These are phyloP conservation scores for Leptoteleia sp. DNA, from an alignment of 1,140 invertebrate species.

Conservation along the genomic window DNA sequence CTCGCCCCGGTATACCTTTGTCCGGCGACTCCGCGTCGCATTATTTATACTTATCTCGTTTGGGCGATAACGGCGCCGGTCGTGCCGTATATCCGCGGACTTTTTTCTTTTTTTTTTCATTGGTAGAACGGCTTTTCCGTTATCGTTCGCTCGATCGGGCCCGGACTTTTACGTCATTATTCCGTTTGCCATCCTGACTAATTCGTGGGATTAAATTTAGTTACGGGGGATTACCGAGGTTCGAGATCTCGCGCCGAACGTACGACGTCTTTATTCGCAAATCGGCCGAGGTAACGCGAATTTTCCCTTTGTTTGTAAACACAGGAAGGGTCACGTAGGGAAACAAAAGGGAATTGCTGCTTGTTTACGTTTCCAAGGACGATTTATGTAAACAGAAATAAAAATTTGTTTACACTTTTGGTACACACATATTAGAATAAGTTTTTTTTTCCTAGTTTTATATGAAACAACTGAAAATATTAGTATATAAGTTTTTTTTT, in stretches of 20 bases:
- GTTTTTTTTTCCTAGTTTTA: too few relatives aligned
- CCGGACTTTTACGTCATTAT: conserved; percentile 9
- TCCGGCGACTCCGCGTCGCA: conserved; percentile 29
- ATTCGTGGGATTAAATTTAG: conserved; percentile 30
- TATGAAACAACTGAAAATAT: too few relatives aligned
- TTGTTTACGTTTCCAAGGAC: too few relatives aligned
- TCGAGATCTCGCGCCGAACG: neutral
- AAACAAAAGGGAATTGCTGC: too few relatives aligned
- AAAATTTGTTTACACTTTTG: too few relatives aligned
- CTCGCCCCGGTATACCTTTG: conserved; percentile 41
- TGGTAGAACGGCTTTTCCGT: conserved; percentile 25
- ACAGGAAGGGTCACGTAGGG: too few relatives aligned
- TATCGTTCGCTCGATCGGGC: conserved; percentile 22
- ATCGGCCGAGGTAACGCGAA: too few relatives aligned
- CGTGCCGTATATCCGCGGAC: conserved; percentile 32
- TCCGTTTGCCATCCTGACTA: conserved; percentile 31
- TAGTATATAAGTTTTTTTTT: too few relatives aligned
- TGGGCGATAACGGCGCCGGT: conserved; percentile 25
- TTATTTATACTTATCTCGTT: conserved; percentile 56
- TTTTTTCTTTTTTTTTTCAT: conserved; percentile 13
- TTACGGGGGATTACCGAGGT: conserved; percentile 3
- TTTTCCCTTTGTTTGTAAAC: too few relatives aligned
- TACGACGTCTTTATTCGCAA: too few relatives aligned
- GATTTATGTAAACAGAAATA: too few relatives aligned
- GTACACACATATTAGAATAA: too few relatives aligned